These are phyloP conservation scores for Drosophila kanapiae DNA, from an alignment of 1,140 invertebrate genomes.

Conservation along the genomic window DNA sequence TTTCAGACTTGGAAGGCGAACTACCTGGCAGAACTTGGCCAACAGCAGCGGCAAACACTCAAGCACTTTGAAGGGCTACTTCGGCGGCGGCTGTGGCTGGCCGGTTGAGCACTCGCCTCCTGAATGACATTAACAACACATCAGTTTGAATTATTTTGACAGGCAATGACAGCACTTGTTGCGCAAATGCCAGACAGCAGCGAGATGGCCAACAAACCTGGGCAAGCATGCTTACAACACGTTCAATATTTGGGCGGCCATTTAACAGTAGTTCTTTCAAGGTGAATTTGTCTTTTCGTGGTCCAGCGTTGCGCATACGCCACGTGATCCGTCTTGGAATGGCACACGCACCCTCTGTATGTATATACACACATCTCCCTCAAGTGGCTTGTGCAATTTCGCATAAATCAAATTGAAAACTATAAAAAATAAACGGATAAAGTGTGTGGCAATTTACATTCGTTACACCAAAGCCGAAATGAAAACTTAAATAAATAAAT, in stretches of 20 bases:
- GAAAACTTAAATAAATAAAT: conserved; percentile 60
- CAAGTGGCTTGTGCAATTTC: conserved; percentile 57
- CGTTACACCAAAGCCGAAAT: conserved; percentile 45
- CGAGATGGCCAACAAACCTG: conserved; percentile 8
- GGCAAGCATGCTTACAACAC: conserved; percentile 44
- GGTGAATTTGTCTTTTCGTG: conserved; percentile 4
- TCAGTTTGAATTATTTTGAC: conserved; percentile 78
- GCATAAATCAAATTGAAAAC: conserved; percentile 76
- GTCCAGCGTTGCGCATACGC: conserved; percentile 26
- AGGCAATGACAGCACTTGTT: conserved; percentile 68
- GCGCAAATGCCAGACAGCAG: conserved; percentile 28
- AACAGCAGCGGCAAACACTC: conserved; percentile 6
- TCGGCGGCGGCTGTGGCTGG: conserved; percentile 18
- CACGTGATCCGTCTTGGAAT: conserved; percentile 35
- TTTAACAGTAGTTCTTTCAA: conserved; percentile 15
- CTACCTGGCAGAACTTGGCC: conserved; percentile 20
- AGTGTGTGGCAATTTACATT: conserved; percentile 65
- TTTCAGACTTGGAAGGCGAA: conserved; percentile 8
- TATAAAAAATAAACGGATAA: conserved; percentile 59
- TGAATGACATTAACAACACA: conserved; percentile 69
- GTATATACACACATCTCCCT: conserved; percentile 2
- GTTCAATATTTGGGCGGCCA: conserved; percentile 15
- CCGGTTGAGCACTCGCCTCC: conserved; percentile 27
- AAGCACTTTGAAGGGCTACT: conserved; percentile 56
- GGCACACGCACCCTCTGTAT: conserved; percentile 16